phyloP scores from a whole-genome alignment of 2,797 vertebrate genomes.

The Sparidentex hasta region DNA sequence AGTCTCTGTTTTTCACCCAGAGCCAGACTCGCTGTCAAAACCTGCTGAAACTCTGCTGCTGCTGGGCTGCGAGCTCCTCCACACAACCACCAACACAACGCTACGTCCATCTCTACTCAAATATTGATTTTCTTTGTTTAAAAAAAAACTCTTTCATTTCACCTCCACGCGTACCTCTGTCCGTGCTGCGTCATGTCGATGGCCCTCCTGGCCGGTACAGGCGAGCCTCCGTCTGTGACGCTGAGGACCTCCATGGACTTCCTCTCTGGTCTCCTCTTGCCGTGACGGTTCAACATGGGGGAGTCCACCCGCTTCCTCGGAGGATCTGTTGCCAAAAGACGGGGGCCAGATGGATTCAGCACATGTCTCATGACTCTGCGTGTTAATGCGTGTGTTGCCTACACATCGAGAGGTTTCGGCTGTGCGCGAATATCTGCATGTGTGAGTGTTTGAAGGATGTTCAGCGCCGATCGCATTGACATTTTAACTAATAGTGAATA shows the following conservation, averaged over 20 bases:
- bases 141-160: neutral
- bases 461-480: constrained; percentile 54
- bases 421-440: neutral
- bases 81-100: constrained; percentile 1
- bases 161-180: constrained; percentile 88
- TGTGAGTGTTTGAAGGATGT: constrained; percentile 44
- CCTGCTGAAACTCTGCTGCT: constrained; percentile 27
- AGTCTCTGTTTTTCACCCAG: constrained; percentile 61
- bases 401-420: constrained; percentile 5
- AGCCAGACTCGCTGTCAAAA: constrained; percentile 48
- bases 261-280: constrained; percentile 96
- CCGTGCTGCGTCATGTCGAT: constrained; percentile 97
- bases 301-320: constrained; percentile 96
- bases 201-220: constrained; percentile 94
- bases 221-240: constrained; percentile 97
- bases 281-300: constrained; percentile 97
- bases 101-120: neutral
- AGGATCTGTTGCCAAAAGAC: constrained; percentile 72
- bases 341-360: neutral
- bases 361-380: neutral
- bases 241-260: constrained; percentile 99
- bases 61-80: constrained; percentile 18
- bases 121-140: neutral
- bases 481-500: constrained; percentile 71
- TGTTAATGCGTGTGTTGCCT: neutral